Conservation (phyloP, 1,140 invertebrate genomes). For the Andrena cerasifolii region DNA sequence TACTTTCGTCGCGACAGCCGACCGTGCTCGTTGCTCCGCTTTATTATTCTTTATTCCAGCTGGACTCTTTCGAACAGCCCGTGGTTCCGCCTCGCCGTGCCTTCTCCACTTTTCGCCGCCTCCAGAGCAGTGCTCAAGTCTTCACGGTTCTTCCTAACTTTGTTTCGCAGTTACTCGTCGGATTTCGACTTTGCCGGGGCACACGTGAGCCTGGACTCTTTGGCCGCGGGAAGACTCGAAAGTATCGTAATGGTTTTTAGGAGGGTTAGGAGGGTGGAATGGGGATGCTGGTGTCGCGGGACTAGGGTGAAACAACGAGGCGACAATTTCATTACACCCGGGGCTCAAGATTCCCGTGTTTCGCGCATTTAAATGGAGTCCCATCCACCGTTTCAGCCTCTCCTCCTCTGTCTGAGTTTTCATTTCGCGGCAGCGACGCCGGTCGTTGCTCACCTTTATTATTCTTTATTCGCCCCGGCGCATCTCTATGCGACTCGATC, state of each 20-base stretch:
- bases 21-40: conserved; percentile 32
- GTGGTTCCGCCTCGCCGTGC: background rate
- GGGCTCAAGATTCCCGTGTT: background rate
- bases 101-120: background rate
- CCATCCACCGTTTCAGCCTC: background rate
- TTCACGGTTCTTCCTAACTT: background rate
- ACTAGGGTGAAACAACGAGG: background rate
- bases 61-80: conserved; percentile 21
- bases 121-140: conserved; percentile 5
- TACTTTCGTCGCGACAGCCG: conserved; percentile 10
- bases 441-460: conserved; percentile 21
- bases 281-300: background rate
- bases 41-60: conserved; percentile 56
- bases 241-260: no score
- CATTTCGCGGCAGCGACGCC: conserved; percentile 28
- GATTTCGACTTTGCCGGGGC: no score
- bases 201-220: background rate
- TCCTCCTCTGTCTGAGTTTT: background rate
- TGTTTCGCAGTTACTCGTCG: background rate
- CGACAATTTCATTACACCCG: conserved; percentile 1
- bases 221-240: no score
- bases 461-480: conserved; percentile 23
- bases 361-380: background rate
- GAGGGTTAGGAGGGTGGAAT: no score
- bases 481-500: conserved; percentile 31